Evolutionary conservation across 2,797 vertebrate species (phyloP), one percentile per base, ranked within the genome.

Genomic region (Diceros bicornis): DNA sequence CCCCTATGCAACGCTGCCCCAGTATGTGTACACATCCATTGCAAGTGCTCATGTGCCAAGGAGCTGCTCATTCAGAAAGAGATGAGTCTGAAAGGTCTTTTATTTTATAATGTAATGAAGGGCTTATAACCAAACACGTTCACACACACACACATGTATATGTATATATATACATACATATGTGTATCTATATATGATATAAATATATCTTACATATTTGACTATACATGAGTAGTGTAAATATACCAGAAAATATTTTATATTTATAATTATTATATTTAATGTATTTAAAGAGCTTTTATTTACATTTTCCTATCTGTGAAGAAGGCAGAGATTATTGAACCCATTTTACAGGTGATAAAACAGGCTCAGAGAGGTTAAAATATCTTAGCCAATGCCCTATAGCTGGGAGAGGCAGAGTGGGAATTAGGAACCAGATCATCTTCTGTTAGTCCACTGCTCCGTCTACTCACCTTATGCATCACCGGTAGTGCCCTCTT

Each of bases 31-130:
- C 11, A 2, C 5, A 16, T 3, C 13, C 13, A 13, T 14, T 34
- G 50, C 1, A 13, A 25, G 34, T n/a, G 4, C 25, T 16, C 29
- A 14, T 10, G 61, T 7, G 3, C 10, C 0, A 21, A 64, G 44
- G 37, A 23, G 9, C 61, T 12, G 7, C 37, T 92, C 20, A 0
- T 50, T 25, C 50, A 47, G 18, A 47, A 79, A 68, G 55, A 47
- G 61, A 52, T 47, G 44, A 27, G 6, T 62, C 62, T 62, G 44
- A 18, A 69, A 91, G 12, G 44, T 20, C 52, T 69, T 34, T 16
- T 29, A 18, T 29, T 52, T 64, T 64, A n/a, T 64, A 64, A 47
- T 44, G 52, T 14, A 64, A 74, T 12, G 10, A 52, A 78, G 62
- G 64, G 4, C 50, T 94, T 66, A n/a, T 27, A 77, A 55, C 44